Percentiles rank a stretch among this genome's conserved stretches.
phyloP scores from a whole-genome alignment of 2,888 invertebrate genomes.

The Rosalia funebris region DNA sequence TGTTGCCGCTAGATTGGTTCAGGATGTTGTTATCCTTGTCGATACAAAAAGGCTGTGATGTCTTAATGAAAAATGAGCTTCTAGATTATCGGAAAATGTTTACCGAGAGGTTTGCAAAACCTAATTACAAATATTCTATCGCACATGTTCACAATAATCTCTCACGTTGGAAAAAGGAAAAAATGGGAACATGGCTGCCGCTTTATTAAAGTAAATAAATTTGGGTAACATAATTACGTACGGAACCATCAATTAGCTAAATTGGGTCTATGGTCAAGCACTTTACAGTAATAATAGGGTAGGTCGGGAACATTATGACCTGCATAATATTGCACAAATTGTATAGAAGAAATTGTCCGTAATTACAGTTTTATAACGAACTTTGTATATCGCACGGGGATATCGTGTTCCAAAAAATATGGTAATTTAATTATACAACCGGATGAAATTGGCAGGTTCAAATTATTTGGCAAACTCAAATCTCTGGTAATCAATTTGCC shows the following conservation, averaged over 20 bases:
- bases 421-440: constrained; percentile 45
- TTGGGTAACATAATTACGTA: constrained; percentile 33
- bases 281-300: constrained; percentile 40
- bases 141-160: background rate
- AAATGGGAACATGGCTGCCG: constrained; percentile 2
- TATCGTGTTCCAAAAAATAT: constrained; percentile 39
- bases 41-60: too few species aligned
- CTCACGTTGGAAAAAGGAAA: too few species aligned
- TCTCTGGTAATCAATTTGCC: constrained; percentile 43
- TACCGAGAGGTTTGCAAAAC: background rate
- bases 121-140: background rate
- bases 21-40: too few species aligned
- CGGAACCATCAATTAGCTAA: constrained; percentile 37
- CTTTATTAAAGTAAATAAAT: constrained; percentile 37
- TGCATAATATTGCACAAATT: constrained; percentile 42
- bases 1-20: too few species aligned
- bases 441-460: constrained; percentile 40
- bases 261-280: constrained; percentile 34
- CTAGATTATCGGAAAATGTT: background rate
- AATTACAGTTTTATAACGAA: constrained; percentile 39
- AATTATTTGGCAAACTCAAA: constrained; percentile 41
- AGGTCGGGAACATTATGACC: constrained; percentile 32
- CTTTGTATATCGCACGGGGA: background rate
- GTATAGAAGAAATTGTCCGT: constrained; percentile 34
- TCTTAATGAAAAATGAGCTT: background rate